A percentile compares a stretch with the other conserved stretches of the same genome.
Evolutionary conservation across 1,140 invertebrate species (phyloP).

Genomic region (Lepidostoma basale): DNA sequence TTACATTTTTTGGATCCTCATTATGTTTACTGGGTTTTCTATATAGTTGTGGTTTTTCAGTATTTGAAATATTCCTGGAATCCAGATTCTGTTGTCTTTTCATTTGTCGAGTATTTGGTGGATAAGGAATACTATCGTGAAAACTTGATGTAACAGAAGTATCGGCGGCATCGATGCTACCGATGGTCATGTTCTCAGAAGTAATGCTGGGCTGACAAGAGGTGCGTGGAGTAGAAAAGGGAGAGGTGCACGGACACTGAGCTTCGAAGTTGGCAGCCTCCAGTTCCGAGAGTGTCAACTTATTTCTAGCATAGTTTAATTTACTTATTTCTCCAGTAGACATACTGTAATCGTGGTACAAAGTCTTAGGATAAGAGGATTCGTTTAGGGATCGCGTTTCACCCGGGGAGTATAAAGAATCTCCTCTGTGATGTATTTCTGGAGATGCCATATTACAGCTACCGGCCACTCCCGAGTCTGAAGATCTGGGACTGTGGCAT

Average conservation of each 20-base stretch:
- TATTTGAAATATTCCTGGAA: background rate
- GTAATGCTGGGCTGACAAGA: conserved; percentile 62
- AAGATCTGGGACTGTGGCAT: conserved; percentile 71
- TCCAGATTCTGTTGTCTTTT: conserved; percentile 48
- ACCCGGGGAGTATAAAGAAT: conserved; percentile 47
- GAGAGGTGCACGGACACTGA: conserved; percentile 74
- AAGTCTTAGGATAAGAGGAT: conserved; percentile 8
- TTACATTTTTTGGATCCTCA: conserved; percentile 57
- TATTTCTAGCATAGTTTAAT: conserved; percentile 51
- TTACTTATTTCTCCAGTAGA: conserved; percentile 43
- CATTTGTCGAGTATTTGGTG: conserved; percentile 53
- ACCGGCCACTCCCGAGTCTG: conserved; percentile 83
- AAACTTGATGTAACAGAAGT: conserved; percentile 59
- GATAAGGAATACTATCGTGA: conserved; percentile 55
- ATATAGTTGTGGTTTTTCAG: conserved; percentile 46
- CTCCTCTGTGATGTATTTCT: conserved; percentile 59
- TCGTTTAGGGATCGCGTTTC: conserved; percentile 42
- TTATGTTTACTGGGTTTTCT: conserved; percentile 57
- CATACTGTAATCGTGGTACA: conserved; percentile 42
- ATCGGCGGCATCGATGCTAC: conserved; percentile 57
- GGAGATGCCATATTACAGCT: conserved; percentile 74
- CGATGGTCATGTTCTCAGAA: conserved; percentile 59
- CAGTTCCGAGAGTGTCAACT: conserved; percentile 63
- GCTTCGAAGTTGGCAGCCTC: conserved; percentile 71
- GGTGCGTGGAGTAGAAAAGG: conserved; percentile 72